A percentile compares a stretch with the other conserved stretches of the same genome.
Evolutionary conservation across 2,888 invertebrate species (phyloP).

Genomic region (Caenorhabditis sulstoni): DNA sequence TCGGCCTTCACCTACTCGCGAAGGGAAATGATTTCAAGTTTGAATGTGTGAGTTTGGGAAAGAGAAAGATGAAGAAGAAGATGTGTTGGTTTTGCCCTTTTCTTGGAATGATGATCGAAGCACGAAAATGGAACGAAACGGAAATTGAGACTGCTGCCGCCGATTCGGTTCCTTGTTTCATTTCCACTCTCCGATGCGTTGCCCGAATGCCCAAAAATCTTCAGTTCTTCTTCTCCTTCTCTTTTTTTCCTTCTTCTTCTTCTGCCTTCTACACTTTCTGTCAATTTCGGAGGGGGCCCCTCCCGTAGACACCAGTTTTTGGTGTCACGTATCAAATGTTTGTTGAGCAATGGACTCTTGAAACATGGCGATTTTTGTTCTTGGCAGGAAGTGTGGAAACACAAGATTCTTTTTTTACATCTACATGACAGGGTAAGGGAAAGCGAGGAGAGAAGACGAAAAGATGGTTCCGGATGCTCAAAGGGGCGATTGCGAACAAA

Average conservation of each 20-base stretch:
- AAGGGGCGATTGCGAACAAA: slow-evolving; percentile 18
- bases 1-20: slow-evolving; percentile 77
- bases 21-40: slow-evolving; percentile 75
- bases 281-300: neutral
- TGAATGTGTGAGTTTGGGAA: slow-evolving; percentile 71
- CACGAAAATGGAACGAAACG: slow-evolving; percentile 29
- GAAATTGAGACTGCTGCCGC: slow-evolving; percentile 42
- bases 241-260: slow-evolving; percentile 13
- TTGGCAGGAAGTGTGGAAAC: slow-evolving; percentile 31
- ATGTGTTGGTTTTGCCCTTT: too few relatives aligned
- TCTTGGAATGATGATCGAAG: slow-evolving; percentile 14
- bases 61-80: too few relatives aligned
- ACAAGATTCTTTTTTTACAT: slow-evolving; percentile 23
- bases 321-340: slow-evolving; percentile 53
- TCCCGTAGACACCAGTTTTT: slow-evolving; percentile 4
- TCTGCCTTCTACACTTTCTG: slow-evolving; percentile 16
- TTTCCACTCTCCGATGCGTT: neutral
- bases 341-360: slow-evolving; percentile 31
- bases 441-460: too few relatives aligned
- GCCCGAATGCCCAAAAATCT: too few relatives aligned
- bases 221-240: neutral
- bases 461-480: too few relatives aligned
- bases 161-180: slow-evolving; percentile 44
- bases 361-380: slow-evolving; percentile 46
- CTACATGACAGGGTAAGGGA: neutral